These are phyloP conservation scores for Aphelenchoides fujianensis DNA, from an alignment of 1,140 invertebrate genomes.

Conservation along the genomic window DNA sequence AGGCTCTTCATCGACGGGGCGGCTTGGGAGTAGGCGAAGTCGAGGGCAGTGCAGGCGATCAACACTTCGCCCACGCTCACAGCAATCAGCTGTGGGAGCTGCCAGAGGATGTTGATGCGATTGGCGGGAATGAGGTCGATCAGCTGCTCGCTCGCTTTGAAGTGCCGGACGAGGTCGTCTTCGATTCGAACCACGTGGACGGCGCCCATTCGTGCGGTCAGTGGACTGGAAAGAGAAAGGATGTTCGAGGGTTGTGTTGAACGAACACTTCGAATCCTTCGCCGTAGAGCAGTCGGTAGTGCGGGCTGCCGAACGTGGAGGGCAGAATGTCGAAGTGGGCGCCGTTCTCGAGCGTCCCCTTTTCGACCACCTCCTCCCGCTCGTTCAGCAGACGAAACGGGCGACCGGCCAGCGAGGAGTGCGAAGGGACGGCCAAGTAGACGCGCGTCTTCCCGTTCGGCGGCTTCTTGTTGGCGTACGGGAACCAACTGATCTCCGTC, in stretches of 20 bases:
- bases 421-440: conserved; percentile 48
- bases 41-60: conserved; percentile 84
- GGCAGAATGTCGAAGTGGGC: conserved; percentile 47
- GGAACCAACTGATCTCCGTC: conserved; percentile 25
- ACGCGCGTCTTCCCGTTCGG: conserved; percentile 54
- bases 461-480: conserved; percentile 51
- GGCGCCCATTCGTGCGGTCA: conserved; percentile 47
- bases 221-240: conserved; percentile 50
- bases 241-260: neutral
- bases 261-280: conserved; percentile 14
- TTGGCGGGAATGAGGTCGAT: conserved; percentile 70
- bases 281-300: conserved; percentile 54
- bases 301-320: conserved; percentile 41
- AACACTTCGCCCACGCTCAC: conserved; percentile 80
- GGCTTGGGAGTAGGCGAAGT: conserved; percentile 76
- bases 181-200: conserved; percentile 37
- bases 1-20: conserved; percentile 68
- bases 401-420: conserved; percentile 31
- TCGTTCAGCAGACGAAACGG: conserved; percentile 36
- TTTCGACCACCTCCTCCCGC: conserved; percentile 25
- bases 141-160: neutral
- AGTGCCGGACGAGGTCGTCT: neutral
- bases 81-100: conserved; percentile 80
- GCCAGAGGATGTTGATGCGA: conserved; percentile 75
- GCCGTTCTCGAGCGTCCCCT: conserved; percentile 32